Conservation (phyloP, 2,888 invertebrate species). For the Sepioteuthis lessoniana region DNA sequence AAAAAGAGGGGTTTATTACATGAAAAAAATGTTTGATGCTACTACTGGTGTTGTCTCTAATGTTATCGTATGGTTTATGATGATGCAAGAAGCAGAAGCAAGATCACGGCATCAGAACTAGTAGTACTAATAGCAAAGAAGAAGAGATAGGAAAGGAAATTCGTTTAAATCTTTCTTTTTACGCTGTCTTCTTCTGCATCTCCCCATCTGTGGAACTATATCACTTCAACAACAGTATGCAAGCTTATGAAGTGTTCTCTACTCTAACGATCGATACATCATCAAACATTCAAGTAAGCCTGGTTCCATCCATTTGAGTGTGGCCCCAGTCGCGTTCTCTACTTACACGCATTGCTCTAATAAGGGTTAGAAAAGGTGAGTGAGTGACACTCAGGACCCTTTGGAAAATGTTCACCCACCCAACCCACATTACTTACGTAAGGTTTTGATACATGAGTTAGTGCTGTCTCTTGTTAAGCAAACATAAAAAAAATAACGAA, state of each 20-base stretch:
- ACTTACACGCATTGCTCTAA: not conserved
- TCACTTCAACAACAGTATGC: not conserved
- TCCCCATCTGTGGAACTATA: not conserved
- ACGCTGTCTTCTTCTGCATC: not conserved
- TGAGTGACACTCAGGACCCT: not conserved
- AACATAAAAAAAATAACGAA: not conserved
- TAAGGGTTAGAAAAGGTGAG: not conserved
- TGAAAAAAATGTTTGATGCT: not conserved
- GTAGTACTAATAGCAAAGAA: not conserved
- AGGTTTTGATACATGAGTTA: not conserved
- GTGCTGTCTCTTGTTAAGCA: not conserved
- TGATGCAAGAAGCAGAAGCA: not conserved
- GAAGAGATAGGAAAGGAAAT: not conserved
- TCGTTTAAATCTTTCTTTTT: not conserved
- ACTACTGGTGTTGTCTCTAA: not conserved
- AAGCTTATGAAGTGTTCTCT: not conserved
- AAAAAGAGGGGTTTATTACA: no score
- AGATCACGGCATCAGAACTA: not conserved
- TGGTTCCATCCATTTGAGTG: not conserved
- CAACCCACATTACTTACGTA: not conserved
- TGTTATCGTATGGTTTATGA: not conserved
- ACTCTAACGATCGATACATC: not conserved
- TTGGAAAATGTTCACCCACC: not conserved
- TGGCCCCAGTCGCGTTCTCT: not conserved
- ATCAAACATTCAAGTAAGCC: not conserved